Percentiles rank a stretch among this genome's conserved stretches.
phyloP scores from a whole-genome alignment of 2,797 vertebrate species.

The Hyperoplus lanceolatus region DNA sequence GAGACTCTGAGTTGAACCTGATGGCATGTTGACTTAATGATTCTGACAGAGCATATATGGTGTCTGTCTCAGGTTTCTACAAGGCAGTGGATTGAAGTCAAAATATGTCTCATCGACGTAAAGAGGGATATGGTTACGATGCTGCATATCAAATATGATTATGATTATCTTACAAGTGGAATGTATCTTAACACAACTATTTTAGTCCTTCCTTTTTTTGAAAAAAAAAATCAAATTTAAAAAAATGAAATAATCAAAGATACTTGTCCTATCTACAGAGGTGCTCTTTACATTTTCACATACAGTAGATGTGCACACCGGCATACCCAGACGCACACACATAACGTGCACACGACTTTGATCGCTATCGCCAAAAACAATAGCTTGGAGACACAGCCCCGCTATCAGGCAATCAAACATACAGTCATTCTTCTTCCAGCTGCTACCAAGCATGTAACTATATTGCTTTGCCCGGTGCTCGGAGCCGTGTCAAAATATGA shows the following conservation, averaged over 20 bases:
- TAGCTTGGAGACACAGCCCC: slow-evolving; percentile 77
- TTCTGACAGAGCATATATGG: slow-evolving; percentile 80
- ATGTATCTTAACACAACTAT: background rate
- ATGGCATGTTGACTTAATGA: slow-evolving; percentile 81
- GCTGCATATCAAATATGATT: slow-evolving; percentile 47
- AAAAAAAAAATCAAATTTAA: background rate
- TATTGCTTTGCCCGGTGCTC: slow-evolving; percentile 84
- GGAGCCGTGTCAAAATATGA: slow-evolving; percentile 89
- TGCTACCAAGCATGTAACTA: slow-evolving; percentile 86
- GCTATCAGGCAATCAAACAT: slow-evolving; percentile 85
- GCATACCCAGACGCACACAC: slow-evolving; percentile 24
- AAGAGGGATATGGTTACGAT: slow-evolving; percentile 50
- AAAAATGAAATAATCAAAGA: background rate
- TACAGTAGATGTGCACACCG: slow-evolving; percentile 16
- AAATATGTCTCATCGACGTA: slow-evolving; percentile 70
- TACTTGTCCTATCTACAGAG: background rate
- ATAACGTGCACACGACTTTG: slow-evolving; percentile 47
- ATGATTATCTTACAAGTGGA: slow-evolving; percentile 28
- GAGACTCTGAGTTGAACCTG: slow-evolving; percentile 72
- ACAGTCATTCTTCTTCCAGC: slow-evolving; percentile 82
- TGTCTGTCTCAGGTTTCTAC: slow-evolving; percentile 79
- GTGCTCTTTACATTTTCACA: slow-evolving; percentile 28
- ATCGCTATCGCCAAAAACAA: slow-evolving; percentile 75
- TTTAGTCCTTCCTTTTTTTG: slow-evolving; percentile 1
- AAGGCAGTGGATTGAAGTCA: slow-evolving; percentile 65